These are phyloP conservation scores for Cynopterus brachyotis DNA, from an alignment of 2,113 vertebrate genomes.

Conservation along the genomic window DNA sequence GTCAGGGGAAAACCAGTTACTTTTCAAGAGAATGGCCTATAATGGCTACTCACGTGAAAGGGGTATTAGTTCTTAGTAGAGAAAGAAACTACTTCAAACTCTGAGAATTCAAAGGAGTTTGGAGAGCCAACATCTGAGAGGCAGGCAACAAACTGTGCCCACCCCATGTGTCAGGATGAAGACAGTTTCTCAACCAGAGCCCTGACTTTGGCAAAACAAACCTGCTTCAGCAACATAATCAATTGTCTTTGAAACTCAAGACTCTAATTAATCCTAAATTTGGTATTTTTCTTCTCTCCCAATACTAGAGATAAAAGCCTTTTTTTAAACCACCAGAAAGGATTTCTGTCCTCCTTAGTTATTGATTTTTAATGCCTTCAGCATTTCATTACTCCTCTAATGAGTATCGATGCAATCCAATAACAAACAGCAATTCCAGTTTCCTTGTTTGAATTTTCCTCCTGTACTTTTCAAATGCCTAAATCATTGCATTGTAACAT, in stretches of 20 bases:
- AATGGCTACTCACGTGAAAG: not conserved
- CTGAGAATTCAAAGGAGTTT: not conserved
- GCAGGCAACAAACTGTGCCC: not conserved
- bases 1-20: not conserved
- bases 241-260: not conserved
- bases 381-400: constrained; percentile 4
- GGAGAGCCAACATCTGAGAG: not conserved
- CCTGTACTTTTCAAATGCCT: constrained; percentile 20
- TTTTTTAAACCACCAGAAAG: not conserved
- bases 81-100: not conserved
- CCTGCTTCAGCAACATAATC: not conserved
- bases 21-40: not conserved
- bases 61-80: not conserved
- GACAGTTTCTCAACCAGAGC: not conserved
- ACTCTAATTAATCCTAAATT: not conserved
- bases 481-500: constrained; percentile 23
- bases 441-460: not conserved
- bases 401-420: not conserved
- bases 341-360: not conserved
- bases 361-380: constrained; percentile 21
- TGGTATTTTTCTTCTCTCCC: not conserved
- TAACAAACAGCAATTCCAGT: constrained; percentile 18
- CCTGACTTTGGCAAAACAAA: not conserved
- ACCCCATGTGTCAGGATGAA: not conserved
- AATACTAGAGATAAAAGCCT: not conserved